These are phyloP conservation scores for Catamblyrhynchus diadema DNA, from an alignment of 2,797 vertebrate genomes.

Conservation along the genomic window DNA sequence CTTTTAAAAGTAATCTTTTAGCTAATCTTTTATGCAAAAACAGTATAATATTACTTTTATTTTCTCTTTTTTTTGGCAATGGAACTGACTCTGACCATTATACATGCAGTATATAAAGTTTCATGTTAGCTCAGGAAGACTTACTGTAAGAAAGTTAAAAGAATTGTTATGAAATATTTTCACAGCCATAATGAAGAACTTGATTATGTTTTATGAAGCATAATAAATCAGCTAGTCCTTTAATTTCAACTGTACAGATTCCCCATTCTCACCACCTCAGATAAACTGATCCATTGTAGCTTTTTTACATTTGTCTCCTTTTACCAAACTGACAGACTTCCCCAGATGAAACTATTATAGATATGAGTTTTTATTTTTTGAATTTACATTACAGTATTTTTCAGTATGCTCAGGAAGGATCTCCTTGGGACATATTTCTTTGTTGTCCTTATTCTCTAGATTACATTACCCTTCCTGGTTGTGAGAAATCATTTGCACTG, in stretches of 20 bases:
- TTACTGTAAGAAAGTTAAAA: not conserved
- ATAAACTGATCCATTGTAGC: not conserved
- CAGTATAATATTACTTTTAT: conserved; percentile 43
- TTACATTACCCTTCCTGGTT: not conserved
- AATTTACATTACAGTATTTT: not conserved
- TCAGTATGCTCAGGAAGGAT: not conserved
- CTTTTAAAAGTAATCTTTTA: conserved; percentile 57
- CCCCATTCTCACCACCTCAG: not conserved
- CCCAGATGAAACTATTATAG: not conserved
- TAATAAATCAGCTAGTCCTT: not conserved
- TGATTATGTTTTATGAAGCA: not conserved
- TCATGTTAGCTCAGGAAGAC: not conserved
- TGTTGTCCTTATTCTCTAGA: not conserved
- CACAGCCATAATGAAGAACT: not conserved
- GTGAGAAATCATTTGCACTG: not conserved
- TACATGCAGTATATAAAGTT: conserved; percentile 58
- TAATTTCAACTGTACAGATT: not conserved
- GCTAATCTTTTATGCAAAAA: conserved; percentile 59
- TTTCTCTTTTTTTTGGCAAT: conserved; percentile 56
- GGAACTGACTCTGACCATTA: conserved; percentile 76
- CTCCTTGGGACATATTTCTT: not conserved
- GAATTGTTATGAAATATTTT: not conserved
- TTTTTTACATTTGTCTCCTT: not conserved
- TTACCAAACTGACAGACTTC: not conserved
- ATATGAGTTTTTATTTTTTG: not conserved